Conservation (phyloP, 2,113 vertebrate species). For the Erythrocercus mccallii region DNA sequence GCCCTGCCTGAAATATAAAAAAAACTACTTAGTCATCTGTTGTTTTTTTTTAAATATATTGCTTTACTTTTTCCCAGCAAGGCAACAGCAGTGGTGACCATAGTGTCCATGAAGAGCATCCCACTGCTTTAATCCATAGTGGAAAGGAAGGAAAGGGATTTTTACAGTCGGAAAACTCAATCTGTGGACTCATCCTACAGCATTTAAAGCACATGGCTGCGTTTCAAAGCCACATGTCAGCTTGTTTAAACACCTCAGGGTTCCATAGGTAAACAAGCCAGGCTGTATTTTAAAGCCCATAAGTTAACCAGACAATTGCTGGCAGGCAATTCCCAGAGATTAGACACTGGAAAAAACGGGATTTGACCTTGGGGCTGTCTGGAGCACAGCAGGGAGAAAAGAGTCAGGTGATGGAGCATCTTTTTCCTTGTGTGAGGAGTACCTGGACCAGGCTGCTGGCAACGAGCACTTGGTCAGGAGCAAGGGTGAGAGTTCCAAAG, state of each 20-base stretch:
- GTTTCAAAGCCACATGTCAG: constrained; percentile 24
- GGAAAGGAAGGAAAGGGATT: neutral
- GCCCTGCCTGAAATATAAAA: neutral
- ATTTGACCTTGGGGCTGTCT: neutral
- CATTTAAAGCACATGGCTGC: neutral
- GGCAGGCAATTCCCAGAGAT: neutral
- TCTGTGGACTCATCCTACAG: neutral
- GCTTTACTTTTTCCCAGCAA: neutral
- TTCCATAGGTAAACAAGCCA: neutral
- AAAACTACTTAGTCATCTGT: neutral
- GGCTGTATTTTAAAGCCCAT: neutral
- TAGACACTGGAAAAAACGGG: neutral
- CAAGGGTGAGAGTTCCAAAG: neutral
- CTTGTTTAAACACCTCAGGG: neutral
- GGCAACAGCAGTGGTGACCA: rapidly evolving
- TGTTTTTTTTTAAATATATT: neutral
- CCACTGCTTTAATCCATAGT: neutral
- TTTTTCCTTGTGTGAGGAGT: neutral
- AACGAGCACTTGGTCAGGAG: rapidly evolving
- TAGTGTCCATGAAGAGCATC: neutral
- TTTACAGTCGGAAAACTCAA: neutral
- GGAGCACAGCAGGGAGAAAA: neutral
- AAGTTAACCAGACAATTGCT: neutral
- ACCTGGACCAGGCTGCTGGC: neutral
- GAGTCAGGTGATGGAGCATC: neutral